Conservation (phyloP, 1,140 invertebrate species). For the Cydia pomonella region DNA sequence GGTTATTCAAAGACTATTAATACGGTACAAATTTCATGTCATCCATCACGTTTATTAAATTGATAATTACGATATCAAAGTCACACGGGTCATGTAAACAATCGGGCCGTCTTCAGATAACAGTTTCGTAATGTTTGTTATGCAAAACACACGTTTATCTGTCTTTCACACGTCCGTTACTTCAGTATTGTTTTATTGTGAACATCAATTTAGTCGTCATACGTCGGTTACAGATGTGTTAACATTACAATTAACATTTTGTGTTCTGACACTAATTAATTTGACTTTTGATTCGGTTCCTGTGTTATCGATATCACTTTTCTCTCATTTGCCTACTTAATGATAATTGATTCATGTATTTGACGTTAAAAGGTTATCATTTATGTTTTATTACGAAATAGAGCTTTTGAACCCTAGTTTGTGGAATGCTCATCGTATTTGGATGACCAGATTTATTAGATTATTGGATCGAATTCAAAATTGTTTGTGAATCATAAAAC, state of each 20-base stretch:
- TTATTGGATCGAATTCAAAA: background rate
- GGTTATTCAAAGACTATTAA: background rate
- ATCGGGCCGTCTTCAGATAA: constrained; percentile 17
- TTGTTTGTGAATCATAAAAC: no score
- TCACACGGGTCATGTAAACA: constrained; percentile 28
- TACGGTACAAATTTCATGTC: background rate
- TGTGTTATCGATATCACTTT: constrained; percentile 23
- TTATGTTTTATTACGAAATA: background rate
- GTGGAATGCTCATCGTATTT: background rate
- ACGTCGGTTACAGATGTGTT: background rate
- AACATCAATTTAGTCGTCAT: background rate
- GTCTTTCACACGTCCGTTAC: constrained; percentile 14
- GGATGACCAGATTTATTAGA: background rate
- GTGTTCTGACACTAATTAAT: background rate
- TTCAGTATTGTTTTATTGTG: constrained; percentile 19
- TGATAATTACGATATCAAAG: constrained; percentile 18
- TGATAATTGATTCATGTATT: constrained; percentile 5
- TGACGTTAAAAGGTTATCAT: background rate
- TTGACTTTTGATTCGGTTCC: constrained; percentile 2
- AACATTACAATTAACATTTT: constrained; percentile 1
- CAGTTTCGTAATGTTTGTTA: constrained; percentile 27
- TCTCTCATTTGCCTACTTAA: constrained; percentile 17
- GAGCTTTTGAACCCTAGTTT: background rate
- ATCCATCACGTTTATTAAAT: constrained; percentile 9
- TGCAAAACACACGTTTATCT: constrained; percentile 30